phyloP scores from a whole-genome alignment of 2,888 invertebrate genomes.

The Chirona hameri region DNA sequence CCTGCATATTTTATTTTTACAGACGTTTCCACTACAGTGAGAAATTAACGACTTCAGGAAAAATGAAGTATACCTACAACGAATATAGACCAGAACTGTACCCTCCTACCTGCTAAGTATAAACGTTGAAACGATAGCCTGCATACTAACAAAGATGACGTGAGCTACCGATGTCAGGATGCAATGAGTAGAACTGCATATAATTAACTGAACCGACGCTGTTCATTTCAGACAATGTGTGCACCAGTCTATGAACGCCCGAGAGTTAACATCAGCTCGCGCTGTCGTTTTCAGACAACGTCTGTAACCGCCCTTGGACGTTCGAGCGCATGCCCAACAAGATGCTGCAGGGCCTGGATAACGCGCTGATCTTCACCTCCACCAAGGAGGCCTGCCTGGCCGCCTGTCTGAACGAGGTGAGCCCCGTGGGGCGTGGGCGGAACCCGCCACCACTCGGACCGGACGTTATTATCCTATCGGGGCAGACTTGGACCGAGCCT shows the following conservation, averaged over 20 bases:
- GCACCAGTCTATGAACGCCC: conserved; percentile 86
- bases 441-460: no score
- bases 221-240: conserved; percentile 70
- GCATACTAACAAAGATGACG: no score
- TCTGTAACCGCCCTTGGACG: conserved; percentile 86
- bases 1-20: no score
- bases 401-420: conserved; percentile 78
- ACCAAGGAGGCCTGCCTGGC: conserved; percentile 91
- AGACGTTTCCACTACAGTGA: no score
- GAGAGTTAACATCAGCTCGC: conserved; percentile 55
- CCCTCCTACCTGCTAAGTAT: no score
- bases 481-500: no score
- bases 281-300: conserved; percentile 64
- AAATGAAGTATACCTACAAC: not conserved
- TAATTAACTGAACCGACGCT: not conserved
- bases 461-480: no score
- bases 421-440: not conserved
- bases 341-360: conserved; percentile 83
- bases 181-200: not conserved
- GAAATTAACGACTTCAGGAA: not conserved
- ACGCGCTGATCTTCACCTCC: conserved; percentile 86
- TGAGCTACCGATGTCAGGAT: no score
- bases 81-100: no score
- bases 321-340: conserved; percentile 92
- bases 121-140: no score